Base-by-base conservation (phyloP, 2,797 vertebrate genomes). In the Erethizon dorsatum region DNA sequence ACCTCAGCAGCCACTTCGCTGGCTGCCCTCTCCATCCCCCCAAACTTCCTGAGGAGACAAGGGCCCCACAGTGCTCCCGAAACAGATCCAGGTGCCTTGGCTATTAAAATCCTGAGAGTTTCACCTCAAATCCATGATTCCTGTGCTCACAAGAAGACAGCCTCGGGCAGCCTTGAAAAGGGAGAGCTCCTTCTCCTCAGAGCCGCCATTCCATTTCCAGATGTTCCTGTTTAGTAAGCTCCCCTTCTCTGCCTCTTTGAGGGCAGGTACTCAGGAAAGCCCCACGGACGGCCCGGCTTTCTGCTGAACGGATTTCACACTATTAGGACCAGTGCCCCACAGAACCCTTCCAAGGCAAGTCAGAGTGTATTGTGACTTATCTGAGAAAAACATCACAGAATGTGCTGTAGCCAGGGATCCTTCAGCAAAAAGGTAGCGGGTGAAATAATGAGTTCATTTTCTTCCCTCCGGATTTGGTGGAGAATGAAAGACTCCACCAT, bases 341-440 rank as follows among this genome's bases (percentile, higher is more conserved):
- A 54, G 50, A 93, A 84, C 80, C 89, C 94, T 97, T 95, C 97
- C 93, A 95, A 97, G 95, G 90, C 94, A 92, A 96, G 84, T 90
- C 67, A 31, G 71, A 84, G 52, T 33, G 59, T 93, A 94, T 97
- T 91, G 93, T 96, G 95, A 97, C 41, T 97, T 97, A 97, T 96
- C 96, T 96, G 90, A 97, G 78, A 88, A 94, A 97, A 94, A 90
- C 77, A 97, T 97, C 96, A 94, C 86, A 96, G 59, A 59, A 24
- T 73, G 20, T 91, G 59, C 96, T 95, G 88, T 90, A 95, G 84
- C 57, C 67, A 59, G 67, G 37, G 79, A 92, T 96, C 82, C 97
- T 92, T 71, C 67, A 56, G 91, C 13, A 0, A 90, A 92, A 97
- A 95, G 14, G 83, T 50, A 97, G 41, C 26, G 80, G 86, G 96